phyloP scores from a whole-genome alignment of 2,797 vertebrate species.

The Mus spretus region DNA sequence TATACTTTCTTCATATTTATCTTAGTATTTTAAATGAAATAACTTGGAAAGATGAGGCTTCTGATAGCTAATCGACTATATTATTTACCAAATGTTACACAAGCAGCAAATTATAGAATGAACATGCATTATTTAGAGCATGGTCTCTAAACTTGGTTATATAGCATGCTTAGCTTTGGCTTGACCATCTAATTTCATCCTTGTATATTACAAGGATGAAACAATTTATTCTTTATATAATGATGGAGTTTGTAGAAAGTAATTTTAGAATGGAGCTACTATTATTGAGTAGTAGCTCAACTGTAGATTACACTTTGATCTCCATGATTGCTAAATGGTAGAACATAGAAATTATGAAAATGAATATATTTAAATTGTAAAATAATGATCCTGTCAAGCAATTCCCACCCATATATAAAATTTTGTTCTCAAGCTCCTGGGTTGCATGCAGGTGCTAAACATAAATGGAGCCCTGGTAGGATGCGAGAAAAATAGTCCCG shows the following conservation, averaged over 20 bases:
- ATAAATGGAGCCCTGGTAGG: conserved; percentile 80
- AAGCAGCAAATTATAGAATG: background rate
- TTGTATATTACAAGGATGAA: conserved; percentile 30
- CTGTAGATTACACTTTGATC: conserved; percentile 15
- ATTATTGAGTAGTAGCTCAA: conserved; percentile 4
- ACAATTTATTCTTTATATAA: conserved; percentile 9
- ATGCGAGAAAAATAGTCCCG: conserved; percentile 75
- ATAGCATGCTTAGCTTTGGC: background rate
- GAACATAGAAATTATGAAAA: conserved; percentile 45
- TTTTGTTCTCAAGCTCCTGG: conserved; percentile 75
- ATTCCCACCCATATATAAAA: conserved; percentile 73
- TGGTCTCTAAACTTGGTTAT: background rate
- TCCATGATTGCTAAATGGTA: conserved; percentile 22
- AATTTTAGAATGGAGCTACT: conserved; percentile 27
- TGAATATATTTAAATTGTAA: conserved; percentile 61
- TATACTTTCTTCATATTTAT: background rate
- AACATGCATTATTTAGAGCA: background rate
- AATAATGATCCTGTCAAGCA: conserved; percentile 64
- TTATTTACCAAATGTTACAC: background rate
- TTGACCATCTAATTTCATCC: conserved; percentile 7
- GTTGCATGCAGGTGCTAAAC: conserved; percentile 76
- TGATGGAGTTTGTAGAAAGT: conserved; percentile 50
- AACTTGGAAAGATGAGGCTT: conserved; percentile 37
- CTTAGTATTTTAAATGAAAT: background rate
- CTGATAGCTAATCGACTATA: conserved; percentile 30